phyloP scores from a whole-genome alignment of 2,888 invertebrate genomes.

The Microplitis deprimator region DNA sequence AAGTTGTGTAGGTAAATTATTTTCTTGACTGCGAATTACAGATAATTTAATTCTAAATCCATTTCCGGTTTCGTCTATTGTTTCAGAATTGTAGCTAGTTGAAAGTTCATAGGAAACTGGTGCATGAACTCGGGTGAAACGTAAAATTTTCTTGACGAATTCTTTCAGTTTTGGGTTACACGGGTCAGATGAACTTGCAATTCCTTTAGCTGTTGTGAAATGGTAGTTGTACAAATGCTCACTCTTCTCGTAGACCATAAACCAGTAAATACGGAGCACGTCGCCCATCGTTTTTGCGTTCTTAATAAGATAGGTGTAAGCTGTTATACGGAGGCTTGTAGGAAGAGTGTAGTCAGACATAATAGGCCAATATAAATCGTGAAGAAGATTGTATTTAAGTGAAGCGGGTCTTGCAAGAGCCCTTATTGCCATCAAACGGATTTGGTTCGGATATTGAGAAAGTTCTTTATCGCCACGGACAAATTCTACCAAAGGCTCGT shows the following conservation, averaged over 20 bases:
- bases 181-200: constrained; percentile 69
- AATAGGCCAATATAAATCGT: background rate
- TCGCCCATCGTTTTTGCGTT: background rate
- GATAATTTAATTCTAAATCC: background rate
- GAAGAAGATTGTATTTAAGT: background rate
- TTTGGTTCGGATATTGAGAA: background rate
- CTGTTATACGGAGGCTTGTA: background rate
- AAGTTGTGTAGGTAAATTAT: background rate
- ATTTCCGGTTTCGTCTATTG: background rate
- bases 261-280: constrained; percentile 63
- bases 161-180: constrained; percentile 65
- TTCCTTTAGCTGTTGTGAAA: constrained; percentile 69
- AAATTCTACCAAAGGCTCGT: too few species aligned
- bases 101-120: background rate
- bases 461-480: too few species aligned
- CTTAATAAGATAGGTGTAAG: background rate
- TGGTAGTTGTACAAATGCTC: constrained; percentile 72
- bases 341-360: background rate
- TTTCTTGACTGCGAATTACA: background rate
- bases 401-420: background rate
- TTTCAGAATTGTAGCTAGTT: background rate
- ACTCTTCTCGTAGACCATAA: constrained; percentile 70
- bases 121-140: background rate
- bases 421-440: background rate
- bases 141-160: background rate